Evolutionary conservation across 2,888 invertebrate genomes (phyloP), one percentile per base, ranked within the genome.

Genomic region (Trissolcus brochymenae): DNA sequence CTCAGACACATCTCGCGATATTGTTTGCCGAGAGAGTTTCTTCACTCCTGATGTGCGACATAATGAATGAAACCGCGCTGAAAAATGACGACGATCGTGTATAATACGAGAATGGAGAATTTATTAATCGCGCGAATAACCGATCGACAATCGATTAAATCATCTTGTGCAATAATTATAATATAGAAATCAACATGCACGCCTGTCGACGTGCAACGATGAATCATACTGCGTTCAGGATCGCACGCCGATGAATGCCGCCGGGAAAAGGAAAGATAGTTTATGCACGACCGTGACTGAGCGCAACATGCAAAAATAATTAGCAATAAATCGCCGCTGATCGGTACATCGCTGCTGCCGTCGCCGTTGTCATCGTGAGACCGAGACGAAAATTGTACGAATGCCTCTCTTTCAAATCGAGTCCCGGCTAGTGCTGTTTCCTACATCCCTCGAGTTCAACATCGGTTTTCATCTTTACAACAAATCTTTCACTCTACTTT

Each of bases 291-390:
- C 79, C 80, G 76, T 80, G 81, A 81, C 80, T 78, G 75, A 77
- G 64, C 55, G 66, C 60, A 66, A 71, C 74, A 67, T 77, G 76
- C 66, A 65, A 78, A 79, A 81, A 82, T 81, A 81, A 82, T 83
- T 80, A 82, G 78, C 80, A 78, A 82, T 82, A 84, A 82, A 81
- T 82, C 81, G 76, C 57, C 49, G 40, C 60, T 70, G 80, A 81
- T 82, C 81, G 81, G 79, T 80, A 80, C 78, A 76, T 62, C 56
- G 57, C 55, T 43, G 64, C 65, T 59, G 62, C 19, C 55, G 60
- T 66, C 19, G 46, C 46, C 73, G 80, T 72, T 14, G 61, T 53
- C 29, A 50, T 77, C 80, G 73, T 76, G 62, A 43, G 49, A 25
- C 56, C n/a, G 25, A 21, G 43, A 49, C 62, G 55, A 61, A 70